Evolutionary conservation across 2,888 invertebrate species (phyloP).

Genomic region (Strigamia maritima): DNA sequence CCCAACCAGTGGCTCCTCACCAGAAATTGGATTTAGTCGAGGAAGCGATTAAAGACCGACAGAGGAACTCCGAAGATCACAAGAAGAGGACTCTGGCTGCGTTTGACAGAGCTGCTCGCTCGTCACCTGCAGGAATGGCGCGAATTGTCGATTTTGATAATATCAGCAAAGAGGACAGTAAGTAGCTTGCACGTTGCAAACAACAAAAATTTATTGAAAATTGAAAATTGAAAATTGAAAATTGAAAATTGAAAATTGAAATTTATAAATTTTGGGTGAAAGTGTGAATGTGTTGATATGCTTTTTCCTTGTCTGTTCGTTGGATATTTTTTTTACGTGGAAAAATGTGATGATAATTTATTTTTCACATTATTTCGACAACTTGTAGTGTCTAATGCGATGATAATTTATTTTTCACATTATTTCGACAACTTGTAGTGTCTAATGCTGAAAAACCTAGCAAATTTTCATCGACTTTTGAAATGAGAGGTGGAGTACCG

Average conservation of each 20-base stretch:
- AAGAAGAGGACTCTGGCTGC: constrained; percentile 46
- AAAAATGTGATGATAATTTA: neutral
- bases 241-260: too few relatives aligned
- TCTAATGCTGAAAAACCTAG: constrained; percentile 1
- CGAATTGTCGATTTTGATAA: constrained; percentile 45
- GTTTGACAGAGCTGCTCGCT: constrained; percentile 46
- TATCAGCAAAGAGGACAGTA: constrained; percentile 46
- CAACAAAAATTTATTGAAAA: too few relatives aligned
- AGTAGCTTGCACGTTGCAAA: constrained; percentile 35
- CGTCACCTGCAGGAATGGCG: constrained; percentile 45
- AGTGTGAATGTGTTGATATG: neutral
- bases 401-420: neutral
- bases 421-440: neutral
- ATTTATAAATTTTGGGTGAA: neutral
- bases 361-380: neutral
- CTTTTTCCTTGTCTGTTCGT: neutral
- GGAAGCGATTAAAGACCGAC: constrained; percentile 44
- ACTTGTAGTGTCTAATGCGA: neutral
- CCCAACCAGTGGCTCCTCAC: constrained; percentile 14
- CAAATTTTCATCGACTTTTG: constrained; percentile 44
- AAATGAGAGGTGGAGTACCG: constrained; percentile 46
- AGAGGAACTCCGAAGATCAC: constrained; percentile 45
- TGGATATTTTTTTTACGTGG: neutral
- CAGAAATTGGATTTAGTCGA: constrained; percentile 45
- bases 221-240: too few relatives aligned